These are phyloP conservation scores for Cataglyphis altisquamis DNA, from an alignment of 2,888 invertebrate species.

Conservation along the genomic window DNA sequence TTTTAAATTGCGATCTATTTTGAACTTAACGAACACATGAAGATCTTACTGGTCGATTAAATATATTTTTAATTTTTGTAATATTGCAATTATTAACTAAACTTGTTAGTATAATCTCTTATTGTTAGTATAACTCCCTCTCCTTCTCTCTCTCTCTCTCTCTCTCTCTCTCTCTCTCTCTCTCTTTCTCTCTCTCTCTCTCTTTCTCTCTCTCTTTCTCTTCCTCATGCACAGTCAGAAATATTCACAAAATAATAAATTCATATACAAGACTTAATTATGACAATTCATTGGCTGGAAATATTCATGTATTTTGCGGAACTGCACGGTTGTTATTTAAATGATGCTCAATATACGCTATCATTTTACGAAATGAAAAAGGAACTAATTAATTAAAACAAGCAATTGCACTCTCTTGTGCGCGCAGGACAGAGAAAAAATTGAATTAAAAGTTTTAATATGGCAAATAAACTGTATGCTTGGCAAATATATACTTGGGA, in stretches of 20 bases:
- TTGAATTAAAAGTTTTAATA: conserved; percentile 32
- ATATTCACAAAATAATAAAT: neutral
- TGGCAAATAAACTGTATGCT: neutral
- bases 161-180: no score
- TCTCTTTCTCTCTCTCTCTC: no score
- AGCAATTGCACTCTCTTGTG: conserved; percentile 30
- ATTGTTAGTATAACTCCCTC: neutral
- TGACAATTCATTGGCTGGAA: conserved; percentile 13
- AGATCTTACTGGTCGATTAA: neutral
- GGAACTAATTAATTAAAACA: conserved; percentile 36
- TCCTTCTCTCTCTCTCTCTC: no score
- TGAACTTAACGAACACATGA: neutral
- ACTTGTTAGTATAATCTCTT: conserved; percentile 6
- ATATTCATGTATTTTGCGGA: conserved; percentile 10
- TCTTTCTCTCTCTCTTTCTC: no score
- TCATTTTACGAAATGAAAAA: conserved; percentile 10
- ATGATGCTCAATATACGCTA: neutral
- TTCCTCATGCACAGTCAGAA: neutral
- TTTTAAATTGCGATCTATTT: neutral
- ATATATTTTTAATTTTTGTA: neutral
- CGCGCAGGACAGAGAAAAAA: neutral
- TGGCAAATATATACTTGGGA: neutral
- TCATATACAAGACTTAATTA: neutral
- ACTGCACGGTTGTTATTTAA: neutral
- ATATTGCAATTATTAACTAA: neutral